These are phyloP conservation scores for Lottia gigantea DNA, from an alignment of 2,888 invertebrate species.

Conservation along the genomic window DNA sequence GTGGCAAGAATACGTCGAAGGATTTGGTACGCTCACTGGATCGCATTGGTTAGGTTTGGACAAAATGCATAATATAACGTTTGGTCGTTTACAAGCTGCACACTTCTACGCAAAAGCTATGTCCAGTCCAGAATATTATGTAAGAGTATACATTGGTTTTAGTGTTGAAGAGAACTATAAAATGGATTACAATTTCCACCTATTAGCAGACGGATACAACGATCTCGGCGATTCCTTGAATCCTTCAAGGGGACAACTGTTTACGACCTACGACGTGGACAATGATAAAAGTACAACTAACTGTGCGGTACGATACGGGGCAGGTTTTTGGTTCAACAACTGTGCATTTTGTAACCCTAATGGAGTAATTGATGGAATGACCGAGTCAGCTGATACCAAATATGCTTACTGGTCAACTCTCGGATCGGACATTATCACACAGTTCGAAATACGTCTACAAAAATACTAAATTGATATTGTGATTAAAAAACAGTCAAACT, in stretches of 20 bases:
- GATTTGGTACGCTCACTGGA: slow-evolving; percentile 2
- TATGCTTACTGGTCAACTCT: too few relatives aligned
- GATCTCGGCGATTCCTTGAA: background rate
- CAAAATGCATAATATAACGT: slow-evolving; percentile 19
- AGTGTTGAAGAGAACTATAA: background rate
- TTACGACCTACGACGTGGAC: background rate
- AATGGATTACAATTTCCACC: background rate
- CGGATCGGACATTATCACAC: too few relatives aligned
- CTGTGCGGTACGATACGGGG: background rate
- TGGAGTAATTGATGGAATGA: background rate
- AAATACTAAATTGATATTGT: too few relatives aligned
- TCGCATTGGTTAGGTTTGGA: slow-evolving; percentile 23
- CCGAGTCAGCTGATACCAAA: too few relatives aligned
- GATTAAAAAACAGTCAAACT: too few relatives aligned
- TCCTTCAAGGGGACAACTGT: background rate
- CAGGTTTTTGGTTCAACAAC: background rate
- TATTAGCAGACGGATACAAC: background rate
- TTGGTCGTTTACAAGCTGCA: slow-evolving; percentile 2
- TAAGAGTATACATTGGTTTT: background rate
- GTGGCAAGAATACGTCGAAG: slow-evolving; percentile 18
- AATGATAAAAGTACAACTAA: background rate
- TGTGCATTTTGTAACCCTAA: background rate
- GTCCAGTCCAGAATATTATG: background rate
- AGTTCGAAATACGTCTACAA: too few relatives aligned
- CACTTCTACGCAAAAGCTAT: background rate